These are phyloP conservation scores for Adelphocoris suturalis DNA, from an alignment of 2,888 invertebrate species.

Conservation along the genomic window DNA sequence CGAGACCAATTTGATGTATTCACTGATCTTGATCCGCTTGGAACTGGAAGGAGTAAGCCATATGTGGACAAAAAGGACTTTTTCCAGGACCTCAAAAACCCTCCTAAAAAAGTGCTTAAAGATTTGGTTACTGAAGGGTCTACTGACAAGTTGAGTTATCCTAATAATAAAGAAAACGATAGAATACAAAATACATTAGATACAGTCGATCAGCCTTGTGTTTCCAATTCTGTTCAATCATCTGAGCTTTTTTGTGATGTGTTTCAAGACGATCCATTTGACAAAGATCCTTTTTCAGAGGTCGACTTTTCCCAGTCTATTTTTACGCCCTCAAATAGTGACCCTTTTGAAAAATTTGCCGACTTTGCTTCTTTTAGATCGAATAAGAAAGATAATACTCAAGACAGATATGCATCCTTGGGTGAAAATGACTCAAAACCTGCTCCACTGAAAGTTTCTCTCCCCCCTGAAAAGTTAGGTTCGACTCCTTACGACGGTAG, in stretches of 20 bases:
- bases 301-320: conserved; percentile 79
- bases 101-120: conserved; percentile 94
- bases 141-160: conserved; percentile 69
- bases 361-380: conserved; percentile 77
- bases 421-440: conserved; percentile 78
- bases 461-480: conserved; percentile 82
- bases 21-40: conserved; percentile 95
- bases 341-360: conserved; percentile 83
- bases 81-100: conserved; percentile 96
- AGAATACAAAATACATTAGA: conserved; percentile 33
- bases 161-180: conserved; percentile 43
- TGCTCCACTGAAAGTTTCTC: conserved; percentile 85
- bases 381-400: conserved; percentile 52
- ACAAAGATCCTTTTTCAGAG: conserved; percentile 85
- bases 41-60: conserved; percentile 93
- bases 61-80: conserved; percentile 97
- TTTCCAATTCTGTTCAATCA: conserved; percentile 66
- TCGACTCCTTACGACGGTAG: conserved; percentile 66
- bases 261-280: conserved; percentile 88
- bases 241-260: conserved; percentile 80
- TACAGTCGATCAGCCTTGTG: conserved; percentile 62
- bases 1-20: conserved; percentile 85
- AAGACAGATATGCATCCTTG: conserved; percentile 31
- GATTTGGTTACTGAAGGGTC: conserved; percentile 84
- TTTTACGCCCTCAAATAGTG: conserved; percentile 78